A percentile compares a stretch with the other conserved stretches of the same genome.
These are phyloP conservation scores for Esox niger DNA, from an alignment of 2,113 vertebrate species.

Conservation along the genomic window DNA sequence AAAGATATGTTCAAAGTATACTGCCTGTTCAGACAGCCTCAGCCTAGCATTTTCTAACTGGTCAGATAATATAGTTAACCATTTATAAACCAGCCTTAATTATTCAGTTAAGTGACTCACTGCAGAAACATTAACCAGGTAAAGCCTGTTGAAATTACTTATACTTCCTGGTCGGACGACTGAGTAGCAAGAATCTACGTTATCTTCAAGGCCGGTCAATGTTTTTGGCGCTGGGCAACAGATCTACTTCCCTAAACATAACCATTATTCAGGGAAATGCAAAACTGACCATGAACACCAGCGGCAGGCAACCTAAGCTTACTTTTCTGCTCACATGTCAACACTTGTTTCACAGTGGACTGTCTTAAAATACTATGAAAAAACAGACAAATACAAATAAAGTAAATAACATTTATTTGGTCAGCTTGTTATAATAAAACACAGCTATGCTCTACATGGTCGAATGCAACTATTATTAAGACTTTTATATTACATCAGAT, in stretches of 20 bases:
- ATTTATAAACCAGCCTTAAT: neutral
- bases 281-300: too few species aligned
- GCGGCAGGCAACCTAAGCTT: neutral
- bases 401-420: slow-evolving; percentile 63
- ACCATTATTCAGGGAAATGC: too few species aligned
- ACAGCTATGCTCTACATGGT: slow-evolving; percentile 56
- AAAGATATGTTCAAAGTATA: too few species aligned
- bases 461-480: slow-evolving; percentile 43
- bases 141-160: neutral
- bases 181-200: too few species aligned
- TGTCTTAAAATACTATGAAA: neutral
- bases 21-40: too few species aligned
- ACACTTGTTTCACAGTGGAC: neutral
- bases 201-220: neutral
- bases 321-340: neutral
- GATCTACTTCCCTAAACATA: too few species aligned
- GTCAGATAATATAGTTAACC: neutral
- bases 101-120: neutral
- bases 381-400: neutral
- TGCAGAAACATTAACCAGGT: neutral
- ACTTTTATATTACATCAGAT: slow-evolving; percentile 65
- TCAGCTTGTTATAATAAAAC: slow-evolving; percentile 22
- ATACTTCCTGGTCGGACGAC: neutral
- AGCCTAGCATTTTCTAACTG: too few species aligned
- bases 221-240: too few species aligned